These are phyloP conservation scores for Galerucella pusilla DNA, from an alignment of 2,888 invertebrate species.

Conservation along the genomic window DNA sequence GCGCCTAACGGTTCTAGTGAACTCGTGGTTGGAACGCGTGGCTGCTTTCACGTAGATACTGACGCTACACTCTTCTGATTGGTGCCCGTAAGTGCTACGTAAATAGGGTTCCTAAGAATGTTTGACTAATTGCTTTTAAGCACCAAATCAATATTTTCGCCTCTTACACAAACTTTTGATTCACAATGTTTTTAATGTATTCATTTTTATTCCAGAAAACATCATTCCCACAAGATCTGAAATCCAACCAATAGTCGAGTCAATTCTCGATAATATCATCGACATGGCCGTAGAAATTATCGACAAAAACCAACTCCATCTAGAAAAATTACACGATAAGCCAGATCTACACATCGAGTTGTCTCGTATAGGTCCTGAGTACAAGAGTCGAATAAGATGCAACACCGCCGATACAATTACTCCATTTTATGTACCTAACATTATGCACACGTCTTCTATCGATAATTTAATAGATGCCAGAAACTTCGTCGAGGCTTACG, in stretches of 20 bases:
- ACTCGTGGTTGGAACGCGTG: too few relatives aligned
- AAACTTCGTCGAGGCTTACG: conserved; percentile 64
- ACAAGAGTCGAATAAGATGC: conserved; percentile 52
- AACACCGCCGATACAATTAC: conserved; percentile 57
- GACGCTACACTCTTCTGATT: too few relatives aligned
- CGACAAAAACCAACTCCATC: conserved; percentile 53
- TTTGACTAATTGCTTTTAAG: too few relatives aligned
- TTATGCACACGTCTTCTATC: conserved; percentile 57
- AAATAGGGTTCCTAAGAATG: too few relatives aligned
- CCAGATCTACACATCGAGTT: conserved; percentile 29
- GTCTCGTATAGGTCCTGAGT: conserved; percentile 43
- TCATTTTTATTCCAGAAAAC: conserved; percentile 34
- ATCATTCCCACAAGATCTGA: conserved; percentile 44
- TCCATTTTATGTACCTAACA: conserved; percentile 56
- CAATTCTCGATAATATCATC: conserved; percentile 57
- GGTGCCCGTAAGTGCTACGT: too few relatives aligned
- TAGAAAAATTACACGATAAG: conserved; percentile 45
- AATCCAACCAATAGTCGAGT: conserved; percentile 53
- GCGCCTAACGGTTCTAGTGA: too few relatives aligned
- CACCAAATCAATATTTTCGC: too few relatives aligned
- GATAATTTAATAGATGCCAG: conserved; percentile 59
- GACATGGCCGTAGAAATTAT: conserved; percentile 59
- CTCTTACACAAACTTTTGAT: too few relatives aligned
- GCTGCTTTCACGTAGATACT: too few relatives aligned
- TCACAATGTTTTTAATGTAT: background rate